Percentiles rank a stretch among this genome's conserved stretches.
Conservation (phyloP, 1,140 invertebrate genomes). For the Patella vulgata region DNA sequence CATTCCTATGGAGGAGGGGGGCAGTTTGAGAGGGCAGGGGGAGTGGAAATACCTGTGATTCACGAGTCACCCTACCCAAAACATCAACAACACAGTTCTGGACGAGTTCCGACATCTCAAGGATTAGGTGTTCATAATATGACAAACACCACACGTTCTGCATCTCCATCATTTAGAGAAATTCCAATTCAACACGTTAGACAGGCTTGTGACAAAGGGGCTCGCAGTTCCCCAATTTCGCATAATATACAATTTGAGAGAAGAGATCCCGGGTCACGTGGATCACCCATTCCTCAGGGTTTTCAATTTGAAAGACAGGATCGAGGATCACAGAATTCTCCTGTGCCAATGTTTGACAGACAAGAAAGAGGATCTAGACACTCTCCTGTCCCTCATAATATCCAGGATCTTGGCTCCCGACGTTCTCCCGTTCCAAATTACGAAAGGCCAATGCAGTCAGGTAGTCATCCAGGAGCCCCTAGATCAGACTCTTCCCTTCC, state of each 20-base stretch:
- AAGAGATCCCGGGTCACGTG: not conserved
- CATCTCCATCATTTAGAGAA: conserved; percentile 33
- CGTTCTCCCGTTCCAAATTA: no score
- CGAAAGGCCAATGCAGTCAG: no score
- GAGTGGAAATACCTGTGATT: conserved; percentile 37
- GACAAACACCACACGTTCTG: conserved; percentile 11
- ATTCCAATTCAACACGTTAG: conserved; percentile 42
- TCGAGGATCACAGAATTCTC: not conserved
- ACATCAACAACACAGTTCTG: conserved; percentile 43
- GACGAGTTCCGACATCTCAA: conserved; percentile 37
- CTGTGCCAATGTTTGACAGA: conserved; percentile 20
- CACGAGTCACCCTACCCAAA: conserved; percentile 41
- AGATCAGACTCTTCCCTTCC: conserved; percentile 4
- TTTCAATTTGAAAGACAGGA: conserved; percentile 13
- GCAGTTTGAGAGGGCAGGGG: no score
- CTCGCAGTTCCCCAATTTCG: not conserved
- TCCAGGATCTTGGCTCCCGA: no score
- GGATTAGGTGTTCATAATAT: conserved; percentile 7
- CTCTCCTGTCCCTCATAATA: no score
- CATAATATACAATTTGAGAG: not conserved
- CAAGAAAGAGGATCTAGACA: not conserved
- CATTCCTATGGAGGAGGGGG: no score
- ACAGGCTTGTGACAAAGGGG: not conserved
- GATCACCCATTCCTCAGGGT: conserved; percentile 14
- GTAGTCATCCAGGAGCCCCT: no score